phyloP scores from a whole-genome alignment of 2,888 invertebrate species.

The Microchrysa polita region DNA sequence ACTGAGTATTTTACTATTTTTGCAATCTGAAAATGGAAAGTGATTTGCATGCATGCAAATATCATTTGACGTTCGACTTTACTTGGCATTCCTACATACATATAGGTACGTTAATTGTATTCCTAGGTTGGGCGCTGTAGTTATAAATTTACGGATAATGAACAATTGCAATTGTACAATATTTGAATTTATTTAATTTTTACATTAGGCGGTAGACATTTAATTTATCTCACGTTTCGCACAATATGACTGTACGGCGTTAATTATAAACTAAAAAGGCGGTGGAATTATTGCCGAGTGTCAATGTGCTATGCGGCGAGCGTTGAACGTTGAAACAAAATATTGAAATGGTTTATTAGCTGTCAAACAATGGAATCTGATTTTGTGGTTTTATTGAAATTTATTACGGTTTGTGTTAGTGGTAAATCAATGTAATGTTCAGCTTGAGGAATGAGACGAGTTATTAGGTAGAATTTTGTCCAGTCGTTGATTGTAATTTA shows the following conservation, averaged over 20 bases:
- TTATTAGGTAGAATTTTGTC: too few species aligned
- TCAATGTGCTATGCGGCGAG: too few species aligned
- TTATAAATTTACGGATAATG: constrained; percentile 15
- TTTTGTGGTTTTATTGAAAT: too few species aligned
- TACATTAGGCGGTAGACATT: neutral
- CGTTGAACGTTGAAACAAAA: too few species aligned
- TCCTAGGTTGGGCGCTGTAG: neutral
- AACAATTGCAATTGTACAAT: constrained; percentile 30
- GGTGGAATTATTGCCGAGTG: too few species aligned
- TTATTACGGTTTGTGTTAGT: too few species aligned
- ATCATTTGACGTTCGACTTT: neutral
- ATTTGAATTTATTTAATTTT: constrained; percentile 14
- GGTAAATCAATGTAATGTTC: too few species aligned
- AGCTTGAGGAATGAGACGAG: too few species aligned
- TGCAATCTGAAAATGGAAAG: constrained; percentile 32
- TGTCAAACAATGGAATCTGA: too few species aligned
- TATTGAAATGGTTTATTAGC: too few species aligned
- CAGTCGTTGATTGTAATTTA: too few species aligned
- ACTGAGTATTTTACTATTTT: constrained; percentile 3
- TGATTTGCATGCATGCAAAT: constrained; percentile 27
- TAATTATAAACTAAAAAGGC: neutral
- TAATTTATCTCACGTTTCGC: neutral
- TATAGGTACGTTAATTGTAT: too few species aligned
- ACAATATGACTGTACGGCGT: neutral
- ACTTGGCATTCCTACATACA: constrained; percentile 15